These are phyloP conservation scores for Catotricha subobsoleta DNA, from an alignment of 2,888 invertebrate genomes.

Conservation along the genomic window DNA sequence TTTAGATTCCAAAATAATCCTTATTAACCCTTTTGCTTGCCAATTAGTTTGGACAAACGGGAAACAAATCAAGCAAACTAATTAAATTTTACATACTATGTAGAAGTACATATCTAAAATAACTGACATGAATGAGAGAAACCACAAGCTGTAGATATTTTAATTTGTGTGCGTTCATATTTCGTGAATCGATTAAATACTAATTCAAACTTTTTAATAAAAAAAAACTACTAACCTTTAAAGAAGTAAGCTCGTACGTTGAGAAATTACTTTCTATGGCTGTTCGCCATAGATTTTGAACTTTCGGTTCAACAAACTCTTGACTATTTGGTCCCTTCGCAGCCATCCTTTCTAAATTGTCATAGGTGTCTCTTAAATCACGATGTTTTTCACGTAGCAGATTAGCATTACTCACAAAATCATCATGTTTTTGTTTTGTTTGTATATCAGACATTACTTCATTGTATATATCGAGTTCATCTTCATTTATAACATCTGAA, in stretches of 20 bases:
- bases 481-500: constrained; percentile 52
- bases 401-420: constrained; percentile 49
- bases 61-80: too few species aligned
- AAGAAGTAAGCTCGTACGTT: constrained; percentile 59
- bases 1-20: too few species aligned
- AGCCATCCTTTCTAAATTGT: constrained; percentile 53
- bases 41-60: too few species aligned
- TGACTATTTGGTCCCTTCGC: constrained; percentile 60
- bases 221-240: constrained; percentile 22
- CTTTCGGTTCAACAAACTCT: constrained; percentile 82
- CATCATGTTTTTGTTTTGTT: constrained; percentile 31
- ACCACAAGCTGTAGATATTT: neutral
- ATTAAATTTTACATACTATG: too few species aligned
- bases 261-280: constrained; percentile 67
- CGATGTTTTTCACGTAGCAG: constrained; percentile 54
- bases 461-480: constrained; percentile 55
- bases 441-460: constrained; percentile 40
- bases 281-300: constrained; percentile 72
- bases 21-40: too few species aligned
- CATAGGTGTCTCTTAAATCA: constrained; percentile 59
- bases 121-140: too few species aligned
- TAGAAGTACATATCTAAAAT: too few species aligned
- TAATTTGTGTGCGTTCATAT: too few species aligned
- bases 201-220: neutral
- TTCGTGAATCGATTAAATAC: too few species aligned